Base-by-base conservation (phyloP, 2,888 invertebrate genomes). In the Clivina fossor region DNA sequence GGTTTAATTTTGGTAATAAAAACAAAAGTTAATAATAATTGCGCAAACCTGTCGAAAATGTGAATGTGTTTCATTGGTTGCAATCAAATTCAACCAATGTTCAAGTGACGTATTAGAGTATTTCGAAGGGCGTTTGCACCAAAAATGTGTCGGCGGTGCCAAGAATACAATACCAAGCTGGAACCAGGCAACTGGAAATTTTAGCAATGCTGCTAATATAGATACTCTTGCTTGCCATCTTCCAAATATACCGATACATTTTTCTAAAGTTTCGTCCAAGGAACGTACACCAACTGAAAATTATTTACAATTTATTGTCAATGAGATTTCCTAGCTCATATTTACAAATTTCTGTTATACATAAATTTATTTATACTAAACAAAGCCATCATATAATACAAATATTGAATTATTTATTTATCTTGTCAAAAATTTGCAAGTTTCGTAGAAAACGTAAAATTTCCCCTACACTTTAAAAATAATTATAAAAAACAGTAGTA, bases 171-270 rank as follows among this genome's bases (percentile, higher is more conserved):
- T 81, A 41, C 80, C 80, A 15, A 74, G 71, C 32, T 81, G 71
- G 63, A 81, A 79, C 68, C 78, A 79, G 28, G 82, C 82, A 0
- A 80, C 77, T 1, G 82, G 81, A 57, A 78, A 74, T 47, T 81
- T 77, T 26, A 83, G 63, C 28, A 83, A 63, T 2, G 80, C 74
- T 80, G 83, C 80, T 20, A 79, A 65, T 24, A 78, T 30, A 54
- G 79, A 78, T 59, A 80, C 77, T 56, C 70, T 65, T 11, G 78
- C 69, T 64, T 83, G 83, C 82, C 82, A 83, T 68, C 63, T 73
- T 41, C 83, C 83, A 60, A 81, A 81, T 63, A 80, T 75, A 8
- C 83, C 82, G 16, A 82, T 74, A 16, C 47, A 24, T 4, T 40
- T 11, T 11, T 55, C 28, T 15, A 55, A 32, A 15, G 47, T 40